phyloP scores from a whole-genome alignment of 2,888 invertebrate genomes.

The Exephanes ischioxanthus region DNA sequence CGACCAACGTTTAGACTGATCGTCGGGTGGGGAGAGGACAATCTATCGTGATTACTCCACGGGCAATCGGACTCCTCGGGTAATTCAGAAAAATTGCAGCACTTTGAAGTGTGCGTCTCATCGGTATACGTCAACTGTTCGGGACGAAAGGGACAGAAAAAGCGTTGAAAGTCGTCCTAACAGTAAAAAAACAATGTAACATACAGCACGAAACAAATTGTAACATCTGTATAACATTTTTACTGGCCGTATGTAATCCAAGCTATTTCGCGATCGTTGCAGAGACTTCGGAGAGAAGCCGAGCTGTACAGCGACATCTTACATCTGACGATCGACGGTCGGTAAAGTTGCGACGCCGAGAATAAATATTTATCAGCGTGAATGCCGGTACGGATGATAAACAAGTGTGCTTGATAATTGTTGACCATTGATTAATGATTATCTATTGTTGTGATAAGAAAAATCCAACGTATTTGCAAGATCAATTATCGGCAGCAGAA shows the following conservation, averaged over 20 bases:
- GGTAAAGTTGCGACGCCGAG: not conserved
- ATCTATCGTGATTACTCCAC: slow-evolving; percentile 35
- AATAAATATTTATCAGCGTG: not conserved
- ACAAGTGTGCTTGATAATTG: not conserved
- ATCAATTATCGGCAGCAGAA: not conserved
- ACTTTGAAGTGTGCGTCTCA: not conserved
- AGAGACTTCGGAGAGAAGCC: not conserved
- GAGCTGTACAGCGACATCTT: no score
- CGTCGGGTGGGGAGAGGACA: slow-evolving; percentile 14
- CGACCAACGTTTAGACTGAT: slow-evolving; percentile 55
- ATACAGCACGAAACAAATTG: not conserved
- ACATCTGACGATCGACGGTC: not conserved
- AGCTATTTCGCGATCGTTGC: not conserved
- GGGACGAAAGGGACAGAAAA: not conserved
- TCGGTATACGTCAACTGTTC: not conserved
- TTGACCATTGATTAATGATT: not conserved
- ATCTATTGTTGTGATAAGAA: not conserved
- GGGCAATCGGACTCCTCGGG: not conserved
- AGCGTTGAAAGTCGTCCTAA: not conserved
- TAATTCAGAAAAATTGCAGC: not conserved
- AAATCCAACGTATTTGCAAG: not conserved
- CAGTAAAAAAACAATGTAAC: not conserved
- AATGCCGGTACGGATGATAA: not conserved
- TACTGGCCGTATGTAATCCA: not conserved
- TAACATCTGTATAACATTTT: not conserved